Percentiles rank a stretch among this genome's conserved stretches.
phyloP scores from a whole-genome alignment of 2,797 vertebrate genomes.

The Melanotaenia maccullochi region DNA sequence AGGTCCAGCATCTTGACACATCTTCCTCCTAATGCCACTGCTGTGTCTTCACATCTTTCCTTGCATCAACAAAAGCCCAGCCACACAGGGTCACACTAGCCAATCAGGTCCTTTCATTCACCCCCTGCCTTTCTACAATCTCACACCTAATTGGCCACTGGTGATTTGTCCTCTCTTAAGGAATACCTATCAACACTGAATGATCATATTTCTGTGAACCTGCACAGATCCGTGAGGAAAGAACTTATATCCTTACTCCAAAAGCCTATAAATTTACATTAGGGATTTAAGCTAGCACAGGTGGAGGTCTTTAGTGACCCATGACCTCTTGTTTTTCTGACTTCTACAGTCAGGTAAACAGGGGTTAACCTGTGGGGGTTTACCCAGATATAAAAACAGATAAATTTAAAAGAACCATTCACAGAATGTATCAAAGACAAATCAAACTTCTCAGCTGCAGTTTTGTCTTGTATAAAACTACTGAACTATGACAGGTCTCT shows the following conservation, averaged over 20 bases:
- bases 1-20: slow-evolving; percentile 85
- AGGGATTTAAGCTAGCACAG: slow-evolving; percentile 23
- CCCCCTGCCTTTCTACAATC: slow-evolving; percentile 82
- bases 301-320: slow-evolving; percentile 38
- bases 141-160: slow-evolving; percentile 90
- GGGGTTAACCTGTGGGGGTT: background rate
- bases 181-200: slow-evolving; percentile 84
- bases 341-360: slow-evolving; percentile 38
- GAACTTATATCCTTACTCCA: slow-evolving; percentile 31
- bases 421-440: background rate
- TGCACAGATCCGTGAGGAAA: slow-evolving; percentile 54
- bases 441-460: background rate
- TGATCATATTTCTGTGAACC: slow-evolving; percentile 81
- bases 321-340: slow-evolving; percentile 53
- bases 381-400: slow-evolving; percentile 21
- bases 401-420: background rate
- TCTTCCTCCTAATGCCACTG: slow-evolving; percentile 83
- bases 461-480: background rate
- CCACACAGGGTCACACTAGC: slow-evolving; percentile 82
- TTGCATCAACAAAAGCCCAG: slow-evolving; percentile 83
- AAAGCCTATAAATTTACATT: slow-evolving; percentile 41
- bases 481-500: no score
- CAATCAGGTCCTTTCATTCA: slow-evolving; percentile 80
- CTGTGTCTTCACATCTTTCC: slow-evolving; percentile 86
- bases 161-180: slow-evolving; percentile 86